A percentile compares a stretch with the other conserved stretches of the same genome.
Evolutionary conservation across 2,113 vertebrate species (phyloP).

Genomic region (Atlantisia rogersi): DNA sequence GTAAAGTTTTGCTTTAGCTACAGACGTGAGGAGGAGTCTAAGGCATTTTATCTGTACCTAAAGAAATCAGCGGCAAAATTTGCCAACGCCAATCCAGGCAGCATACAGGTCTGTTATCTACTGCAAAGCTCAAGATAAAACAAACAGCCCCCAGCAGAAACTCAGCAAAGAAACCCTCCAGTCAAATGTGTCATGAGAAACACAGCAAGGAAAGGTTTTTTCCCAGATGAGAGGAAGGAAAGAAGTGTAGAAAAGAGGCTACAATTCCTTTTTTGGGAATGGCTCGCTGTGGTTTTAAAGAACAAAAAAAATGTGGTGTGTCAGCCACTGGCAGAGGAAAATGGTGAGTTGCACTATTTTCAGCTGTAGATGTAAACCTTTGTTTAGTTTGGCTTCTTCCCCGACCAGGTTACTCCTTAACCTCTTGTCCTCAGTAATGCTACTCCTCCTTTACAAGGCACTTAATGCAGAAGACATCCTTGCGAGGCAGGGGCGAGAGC

Average conservation of each 20-base stretch:
- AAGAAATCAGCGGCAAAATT: constrained; percentile 36
- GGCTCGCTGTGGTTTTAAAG: constrained; percentile 23
- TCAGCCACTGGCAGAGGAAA: constrained; percentile 52
- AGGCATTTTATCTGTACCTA: constrained; percentile 38
- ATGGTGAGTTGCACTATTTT: constrained; percentile 36
- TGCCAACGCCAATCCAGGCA: background rate
- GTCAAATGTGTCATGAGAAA: constrained; percentile 33
- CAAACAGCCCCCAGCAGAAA: constrained; percentile 28
- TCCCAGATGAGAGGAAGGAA: background rate
- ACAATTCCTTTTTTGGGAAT: constrained; percentile 56
- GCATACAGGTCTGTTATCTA: constrained; percentile 34
- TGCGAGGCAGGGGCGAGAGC: no score
- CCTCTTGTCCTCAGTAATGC: background rate
- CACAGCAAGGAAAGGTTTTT: constrained; percentile 20
- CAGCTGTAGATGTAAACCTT: constrained; percentile 27
- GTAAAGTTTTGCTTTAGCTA: background rate
- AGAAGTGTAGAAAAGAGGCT: constrained; percentile 42
- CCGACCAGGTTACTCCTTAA: constrained; percentile 34
- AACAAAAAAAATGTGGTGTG: constrained; percentile 37
- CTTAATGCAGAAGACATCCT: background rate
- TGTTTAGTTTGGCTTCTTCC: constrained; percentile 57
- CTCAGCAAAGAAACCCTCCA: background rate
- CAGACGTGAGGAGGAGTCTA: background rate
- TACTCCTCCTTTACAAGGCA: background rate
- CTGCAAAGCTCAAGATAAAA: constrained; percentile 31